Evolutionary conservation across 2,797 vertebrate species (phyloP).

Genomic region (Xiphorhynchus erythropygius): DNA sequence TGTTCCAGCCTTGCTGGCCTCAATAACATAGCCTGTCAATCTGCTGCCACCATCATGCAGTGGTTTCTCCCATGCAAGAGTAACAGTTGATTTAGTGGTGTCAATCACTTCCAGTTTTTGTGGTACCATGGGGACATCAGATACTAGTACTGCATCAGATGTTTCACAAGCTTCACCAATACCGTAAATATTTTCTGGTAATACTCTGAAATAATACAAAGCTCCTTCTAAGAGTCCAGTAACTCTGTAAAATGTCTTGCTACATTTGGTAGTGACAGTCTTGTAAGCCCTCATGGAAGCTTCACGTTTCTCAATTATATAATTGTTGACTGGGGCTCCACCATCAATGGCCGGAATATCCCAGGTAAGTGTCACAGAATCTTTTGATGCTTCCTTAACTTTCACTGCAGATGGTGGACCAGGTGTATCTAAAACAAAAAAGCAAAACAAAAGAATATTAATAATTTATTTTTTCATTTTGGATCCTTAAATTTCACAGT

Average conservation of each 20-base stretch:
- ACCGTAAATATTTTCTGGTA: constrained; percentile 98
- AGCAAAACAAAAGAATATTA: background rate
- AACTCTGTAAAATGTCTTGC: constrained; percentile 92
- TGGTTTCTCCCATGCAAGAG: constrained; percentile 95
- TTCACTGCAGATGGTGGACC: constrained; percentile 90
- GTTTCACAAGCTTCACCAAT: constrained; percentile 93
- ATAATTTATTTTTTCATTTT: background rate
- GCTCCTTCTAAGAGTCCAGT: constrained; percentile 91
- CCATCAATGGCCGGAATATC: constrained; percentile 92
- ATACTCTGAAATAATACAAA: constrained; percentile 96
- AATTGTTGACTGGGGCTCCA: constrained; percentile 95
- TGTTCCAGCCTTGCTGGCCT: constrained; percentile 93
- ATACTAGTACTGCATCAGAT: constrained; percentile 88
- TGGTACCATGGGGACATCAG: constrained; percentile 92
- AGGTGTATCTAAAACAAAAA: constrained; percentile 86
- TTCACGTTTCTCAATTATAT: constrained; percentile 94
- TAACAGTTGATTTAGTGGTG: constrained; percentile 90
- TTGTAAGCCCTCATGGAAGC: constrained; percentile 99
- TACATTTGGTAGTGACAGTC: constrained; percentile 95
- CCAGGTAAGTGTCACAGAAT: constrained; percentile 92
- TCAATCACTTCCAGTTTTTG: constrained; percentile 91
- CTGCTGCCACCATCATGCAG: constrained; percentile 95
- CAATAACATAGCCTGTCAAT: constrained; percentile 90
- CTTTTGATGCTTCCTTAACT: constrained; percentile 92
- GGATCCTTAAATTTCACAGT: background rate